Base-by-base conservation (phyloP, 2,888 invertebrate species). In the Asteroscopus sphinx region DNA sequence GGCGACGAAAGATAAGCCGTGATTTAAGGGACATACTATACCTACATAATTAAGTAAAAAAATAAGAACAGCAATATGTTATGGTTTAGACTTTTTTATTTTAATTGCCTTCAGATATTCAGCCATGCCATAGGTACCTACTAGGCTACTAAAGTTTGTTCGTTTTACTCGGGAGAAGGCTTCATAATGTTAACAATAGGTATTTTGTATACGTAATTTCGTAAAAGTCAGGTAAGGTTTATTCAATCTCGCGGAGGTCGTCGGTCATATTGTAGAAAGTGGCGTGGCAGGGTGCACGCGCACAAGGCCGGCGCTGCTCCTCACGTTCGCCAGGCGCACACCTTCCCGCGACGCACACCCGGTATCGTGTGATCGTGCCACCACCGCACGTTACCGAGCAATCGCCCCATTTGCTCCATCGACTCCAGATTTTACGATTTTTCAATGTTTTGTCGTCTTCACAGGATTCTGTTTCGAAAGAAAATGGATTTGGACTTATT, bases 321-420 rank as follows among this genome's bases (percentile, higher is more conserved):
- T 93, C 92, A 8, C 78, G 77, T 64, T 92, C 93, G n/a, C 91
- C 90, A 15, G 80, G 87, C 1, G 92, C 90, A 68, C 93, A 93
- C 1, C 86, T 85, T 0, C 92, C 92, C 3, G 83, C 81, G 9
- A 91, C 86, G 57, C 93, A 93, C 1, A 82, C 42, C 2, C 92
- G 84, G 49, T 73, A 79, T 35, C 93, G 80, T 8, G 68, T 59
- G 39, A 87, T 82, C 6, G 53, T 73, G 0, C 93, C 93, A 1
- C 72, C 68, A 0, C 92, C 93, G 57, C 92, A 93, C 1, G 87
- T 88, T 42, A 88, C 90, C 0, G 92, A 91, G 66, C 93, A 93
- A 1, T 75, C 73, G 6, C 88, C 82, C 92, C 92, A 92, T 65
- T 90, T 92, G 30, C 91, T 85, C 92, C 92, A 92, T 16, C 91